These are phyloP conservation scores for Candoia aspera DNA, from an alignment of 2,113 vertebrate species.

Conservation along the genomic window DNA sequence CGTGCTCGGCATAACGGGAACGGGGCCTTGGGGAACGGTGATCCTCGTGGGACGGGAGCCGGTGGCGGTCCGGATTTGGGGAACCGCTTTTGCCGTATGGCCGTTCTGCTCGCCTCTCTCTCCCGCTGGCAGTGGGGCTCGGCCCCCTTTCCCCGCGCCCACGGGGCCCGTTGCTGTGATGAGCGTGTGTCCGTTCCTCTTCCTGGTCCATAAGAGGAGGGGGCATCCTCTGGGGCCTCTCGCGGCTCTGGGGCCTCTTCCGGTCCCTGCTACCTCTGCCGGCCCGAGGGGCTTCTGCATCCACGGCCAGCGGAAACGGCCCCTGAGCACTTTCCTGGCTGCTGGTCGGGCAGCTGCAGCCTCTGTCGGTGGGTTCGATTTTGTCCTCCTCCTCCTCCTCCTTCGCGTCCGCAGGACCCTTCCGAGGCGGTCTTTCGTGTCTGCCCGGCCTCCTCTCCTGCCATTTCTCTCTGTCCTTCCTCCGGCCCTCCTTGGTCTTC, in stretches of 20 bases:
- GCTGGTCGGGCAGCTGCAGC: background rate
- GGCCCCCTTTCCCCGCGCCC: slow-evolving; percentile 25
- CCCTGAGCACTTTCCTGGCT: background rate
- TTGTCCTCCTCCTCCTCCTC: background rate
- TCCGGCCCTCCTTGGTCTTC: background rate
- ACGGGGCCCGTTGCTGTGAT: background rate
- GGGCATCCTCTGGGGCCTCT: slow-evolving; percentile 61
- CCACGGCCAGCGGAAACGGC: background rate
- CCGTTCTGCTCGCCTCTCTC: slow-evolving; percentile 64
- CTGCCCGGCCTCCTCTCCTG: slow-evolving; percentile 10
- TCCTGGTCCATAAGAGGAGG: background rate
- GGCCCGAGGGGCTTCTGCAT: slow-evolving; percentile 13
- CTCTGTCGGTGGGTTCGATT: background rate
- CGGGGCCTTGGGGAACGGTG: slow-evolving; percentile 7
- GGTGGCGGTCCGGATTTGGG: slow-evolving; percentile 28
- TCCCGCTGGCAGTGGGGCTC: background rate
- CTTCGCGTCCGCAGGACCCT: fast-evolving
- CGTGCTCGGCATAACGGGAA: background rate
- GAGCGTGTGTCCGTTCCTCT: background rate
- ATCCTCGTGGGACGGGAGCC: slow-evolving; percentile 26
- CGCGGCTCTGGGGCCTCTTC: slow-evolving; percentile 67
- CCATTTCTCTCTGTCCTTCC: background rate
- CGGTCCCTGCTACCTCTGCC: slow-evolving; percentile 16
- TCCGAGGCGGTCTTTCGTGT: slow-evolving; percentile 26
- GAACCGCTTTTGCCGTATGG: slow-evolving; percentile 1